Conservation (phyloP, 1,140 invertebrate species). For the Triops cancriformis region DNA sequence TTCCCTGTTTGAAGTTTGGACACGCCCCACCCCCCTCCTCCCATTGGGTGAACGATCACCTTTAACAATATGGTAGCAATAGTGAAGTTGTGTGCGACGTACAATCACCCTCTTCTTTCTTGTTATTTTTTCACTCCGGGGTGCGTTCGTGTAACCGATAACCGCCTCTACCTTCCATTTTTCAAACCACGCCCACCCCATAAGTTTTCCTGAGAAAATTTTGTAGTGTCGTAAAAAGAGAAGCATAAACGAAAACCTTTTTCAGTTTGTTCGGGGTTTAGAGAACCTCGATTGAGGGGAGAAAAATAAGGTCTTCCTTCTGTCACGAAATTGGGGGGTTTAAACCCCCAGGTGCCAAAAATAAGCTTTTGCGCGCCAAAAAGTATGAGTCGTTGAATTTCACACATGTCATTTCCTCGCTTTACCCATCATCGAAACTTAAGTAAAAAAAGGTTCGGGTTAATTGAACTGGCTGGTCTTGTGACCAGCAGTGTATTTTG, state of each 20-base stretch:
- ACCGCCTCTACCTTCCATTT: neutral
- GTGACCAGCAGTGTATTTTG: neutral
- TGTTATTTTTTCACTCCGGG: neutral
- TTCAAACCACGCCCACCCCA: neutral
- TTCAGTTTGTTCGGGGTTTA: neutral
- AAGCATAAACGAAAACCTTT: neutral
- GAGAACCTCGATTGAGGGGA: neutral
- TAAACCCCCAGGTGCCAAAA: neutral
- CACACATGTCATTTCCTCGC: neutral
- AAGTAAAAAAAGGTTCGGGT: neutral
- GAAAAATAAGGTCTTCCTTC: slow-evolving; percentile 4
- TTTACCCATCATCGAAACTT: neutral
- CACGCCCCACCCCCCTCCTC: too few relatives aligned
- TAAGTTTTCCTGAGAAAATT: neutral
- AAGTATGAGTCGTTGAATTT: neutral
- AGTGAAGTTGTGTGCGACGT: slow-evolving; percentile 5
- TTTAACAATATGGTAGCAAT: slow-evolving; percentile 14
- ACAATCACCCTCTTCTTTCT: neutral
- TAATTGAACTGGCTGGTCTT: neutral
- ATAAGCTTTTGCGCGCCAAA: neutral
- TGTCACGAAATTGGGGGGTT: neutral
- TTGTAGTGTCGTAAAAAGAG: neutral
- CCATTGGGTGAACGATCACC: neutral
- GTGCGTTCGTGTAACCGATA: neutral
- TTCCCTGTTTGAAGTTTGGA: neutral